Evolutionary conservation across 2,888 invertebrate genomes (phyloP), one percentile per base, ranked within the genome.

Genomic region (Athripsodes cinereus): DNA sequence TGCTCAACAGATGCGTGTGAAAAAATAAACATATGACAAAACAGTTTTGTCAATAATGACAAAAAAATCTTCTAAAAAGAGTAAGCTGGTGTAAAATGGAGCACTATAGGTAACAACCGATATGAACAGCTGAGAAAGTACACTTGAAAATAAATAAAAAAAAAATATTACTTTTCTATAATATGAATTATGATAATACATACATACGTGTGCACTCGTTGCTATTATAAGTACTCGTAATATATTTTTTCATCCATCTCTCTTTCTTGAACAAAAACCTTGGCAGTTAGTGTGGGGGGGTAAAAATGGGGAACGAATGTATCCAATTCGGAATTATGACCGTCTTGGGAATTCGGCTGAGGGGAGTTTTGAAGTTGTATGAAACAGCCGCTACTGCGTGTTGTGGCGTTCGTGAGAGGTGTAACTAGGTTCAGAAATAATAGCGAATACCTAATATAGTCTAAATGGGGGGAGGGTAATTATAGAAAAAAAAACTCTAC

Each of bases 311-410:
- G 74, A 76, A 79, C 78, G 77, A 76, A 79, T 78, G 78, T 76
- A 78, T 79, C 79, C 79, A 79, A 79, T 79, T 79, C 78, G 76
- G 77, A 79, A 78, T 78, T 79, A 79, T 78, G 76, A 77, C 74
- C 77, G 75, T 77, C 79, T 77, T 78, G 79, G 79, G 79, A 79
- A 79, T 79, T 76, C 76, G 74, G 13, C 16, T 16, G 40, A 13
- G 73, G 76, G 76, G 73, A 74, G 73, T 77, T 76, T 78, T 75
- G 76, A 73, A 74, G 73, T 77, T 76, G 78, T 75, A 73, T 74
- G 74, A 75, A 77, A 76, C 75, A 76, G 76, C 70, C 68, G 69
- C 68, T 69, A 72, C 16, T 40, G 40, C 40, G 40, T 40, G 40
- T 16, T 40, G 13, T 44, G 59, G 59, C 55, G 58, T 22, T 5